Percentiles rank a stretch among this genome's conserved stretches.
Evolutionary conservation across 2,113 vertebrate species (phyloP).

Genomic region (Elephas maximus): DNA sequence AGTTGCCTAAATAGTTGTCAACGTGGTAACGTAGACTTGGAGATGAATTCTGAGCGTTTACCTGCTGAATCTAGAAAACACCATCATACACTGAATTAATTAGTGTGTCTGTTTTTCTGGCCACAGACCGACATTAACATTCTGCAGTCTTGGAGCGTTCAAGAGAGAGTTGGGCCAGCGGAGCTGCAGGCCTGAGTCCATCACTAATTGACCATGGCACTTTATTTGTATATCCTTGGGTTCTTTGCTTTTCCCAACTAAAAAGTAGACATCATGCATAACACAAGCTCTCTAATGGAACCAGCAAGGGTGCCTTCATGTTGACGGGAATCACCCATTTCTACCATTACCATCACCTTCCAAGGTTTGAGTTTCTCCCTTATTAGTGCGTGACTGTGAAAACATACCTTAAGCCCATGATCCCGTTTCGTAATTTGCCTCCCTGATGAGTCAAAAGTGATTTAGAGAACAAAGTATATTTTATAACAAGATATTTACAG

Average conservation of each 20-base stretch:
- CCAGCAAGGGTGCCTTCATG: neutral
- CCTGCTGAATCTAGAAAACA: neutral
- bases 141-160: neutral
- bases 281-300: neutral
- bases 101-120: neutral
- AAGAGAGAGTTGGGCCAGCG: neutral
- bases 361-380: neutral
- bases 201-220: neutral
- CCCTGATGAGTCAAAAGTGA: neutral
- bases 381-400: neutral
- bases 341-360: neutral
- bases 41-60: neutral
- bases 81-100: neutral
- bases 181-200: neutral
- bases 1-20: neutral
- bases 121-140: neutral
- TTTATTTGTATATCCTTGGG: neutral
- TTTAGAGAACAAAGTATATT: neutral
- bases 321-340: neutral
- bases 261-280: neutral
- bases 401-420: neutral
- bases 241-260: neutral
- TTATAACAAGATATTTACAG: constrained; percentile 14
- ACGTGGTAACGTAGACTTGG: neutral
- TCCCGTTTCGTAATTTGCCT: neutral